Evolutionary conservation across 2,113 vertebrate species (phyloP), one percentile per base, ranked within the genome.

Genomic region (Tringa solitaria): DNA sequence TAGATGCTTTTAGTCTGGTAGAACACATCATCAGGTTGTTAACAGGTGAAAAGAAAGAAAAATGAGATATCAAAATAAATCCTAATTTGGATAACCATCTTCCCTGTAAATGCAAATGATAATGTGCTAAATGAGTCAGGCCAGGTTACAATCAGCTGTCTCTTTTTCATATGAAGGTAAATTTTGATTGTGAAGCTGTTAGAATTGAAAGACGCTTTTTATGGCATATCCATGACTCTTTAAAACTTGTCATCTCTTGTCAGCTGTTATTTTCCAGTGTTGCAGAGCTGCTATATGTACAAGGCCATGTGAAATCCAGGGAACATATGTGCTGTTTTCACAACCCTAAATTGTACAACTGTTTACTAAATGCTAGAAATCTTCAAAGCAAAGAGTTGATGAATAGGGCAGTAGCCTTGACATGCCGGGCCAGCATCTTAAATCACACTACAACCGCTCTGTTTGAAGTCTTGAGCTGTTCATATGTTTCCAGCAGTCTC

Each of bases 351-450:
- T 85, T 84, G 30, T 75, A 84, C 45, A 82, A 95, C 50, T 95
- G 89, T 96, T 96, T 90, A 94, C 86, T 94, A 74, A 95, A 95
- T 92, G 70, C 80, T 92, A 24, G 63, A 87, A 85, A 85, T 92
- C 89, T 96, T 96, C 82, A 95, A 95, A 95, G 92, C 69, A 73
- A 73, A 61, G 69, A 70, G 35, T 50, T 95, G 91, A 95, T 94
- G 61, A 90, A 95, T 91, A 70, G 91, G 67, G 89, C 84, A 64
- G 72, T 91, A 59, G 67, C 91, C 95, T 94, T 96, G 95, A 91
- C 68, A 22, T 68, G 70, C 80, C 0, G 2, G 73, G 87, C 74
- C 22, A 27, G 7, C 89, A 89, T 85, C 81, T 94, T 95, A 94
- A 95, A 95, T 96, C 94, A 96, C 68, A 20, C 68, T 75, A 12